phyloP scores from a whole-genome alignment of 1,140 invertebrate species.

The Parasteatoda tepidariorum region DNA sequence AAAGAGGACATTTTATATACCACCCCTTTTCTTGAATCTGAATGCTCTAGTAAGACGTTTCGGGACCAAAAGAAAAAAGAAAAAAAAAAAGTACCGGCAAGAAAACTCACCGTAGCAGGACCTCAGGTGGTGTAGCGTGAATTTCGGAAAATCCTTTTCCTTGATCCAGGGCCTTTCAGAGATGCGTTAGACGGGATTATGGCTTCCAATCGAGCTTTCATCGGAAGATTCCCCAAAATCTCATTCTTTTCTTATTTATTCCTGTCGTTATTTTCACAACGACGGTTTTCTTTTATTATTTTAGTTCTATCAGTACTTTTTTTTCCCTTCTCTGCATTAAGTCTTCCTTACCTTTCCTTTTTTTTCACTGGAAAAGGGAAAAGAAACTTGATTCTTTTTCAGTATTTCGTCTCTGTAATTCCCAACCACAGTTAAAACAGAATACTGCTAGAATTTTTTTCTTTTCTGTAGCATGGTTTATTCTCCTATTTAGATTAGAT shows the following conservation, averaged over 20 bases:
- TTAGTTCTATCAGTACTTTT: not conserved
- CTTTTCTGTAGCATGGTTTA: no score
- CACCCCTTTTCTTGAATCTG: conserved; percentile 4
- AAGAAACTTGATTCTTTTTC: no score
- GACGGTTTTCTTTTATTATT: not conserved
- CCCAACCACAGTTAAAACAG: no score
- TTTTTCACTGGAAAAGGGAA: no score
- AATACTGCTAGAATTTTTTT: no score
- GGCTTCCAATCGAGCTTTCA: conserved; percentile 58
- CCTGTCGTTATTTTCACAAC: conserved; percentile 32
- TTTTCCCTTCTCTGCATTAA: not conserved
- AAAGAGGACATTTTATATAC: conserved; percentile 49
- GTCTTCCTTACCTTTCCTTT: no score
- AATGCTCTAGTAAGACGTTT: conserved; percentile 1
- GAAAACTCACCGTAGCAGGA: conserved; percentile 1
- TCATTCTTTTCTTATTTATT: conserved; percentile 42
- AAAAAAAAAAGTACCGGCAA: conserved; percentile 15
- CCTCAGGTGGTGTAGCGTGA: conserved; percentile 60
- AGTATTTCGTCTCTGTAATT: no score
- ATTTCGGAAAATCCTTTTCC: conserved; percentile 59
- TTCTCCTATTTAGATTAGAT: no score
- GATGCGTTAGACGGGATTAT: conserved; percentile 45
- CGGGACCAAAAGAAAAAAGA: conserved; percentile 18
- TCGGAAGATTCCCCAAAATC: conserved; percentile 58
- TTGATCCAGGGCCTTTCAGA: conserved; percentile 44